Evolutionary conservation across 2,113 vertebrate genomes (phyloP).

Genomic region (Anoura caudifer): DNA sequence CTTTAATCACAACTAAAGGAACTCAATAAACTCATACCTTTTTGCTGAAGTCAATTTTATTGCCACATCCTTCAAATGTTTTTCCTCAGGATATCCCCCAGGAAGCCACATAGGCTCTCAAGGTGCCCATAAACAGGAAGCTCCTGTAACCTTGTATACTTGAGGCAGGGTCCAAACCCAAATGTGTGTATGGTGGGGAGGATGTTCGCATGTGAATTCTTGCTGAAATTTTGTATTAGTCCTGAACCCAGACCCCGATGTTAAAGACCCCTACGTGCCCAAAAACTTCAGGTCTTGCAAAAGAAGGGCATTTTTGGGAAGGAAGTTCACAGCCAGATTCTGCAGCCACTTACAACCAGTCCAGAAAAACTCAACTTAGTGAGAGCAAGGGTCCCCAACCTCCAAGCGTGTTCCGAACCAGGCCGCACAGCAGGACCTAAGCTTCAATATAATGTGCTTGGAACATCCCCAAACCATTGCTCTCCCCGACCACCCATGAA

Average conservation of each 20-base stretch:
- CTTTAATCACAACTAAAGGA: neutral
- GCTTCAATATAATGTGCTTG: too few relatives aligned
- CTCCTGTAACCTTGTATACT: neutral
- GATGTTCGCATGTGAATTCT: neutral
- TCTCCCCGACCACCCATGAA: too few relatives aligned
- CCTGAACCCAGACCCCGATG: neutral
- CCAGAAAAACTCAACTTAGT: neutral
- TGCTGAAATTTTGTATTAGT: neutral
- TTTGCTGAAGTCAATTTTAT: neutral
- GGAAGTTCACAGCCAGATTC: neutral
- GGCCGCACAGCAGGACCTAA: too few relatives aligned
- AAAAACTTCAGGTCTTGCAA: neutral
- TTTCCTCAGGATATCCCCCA: neutral
- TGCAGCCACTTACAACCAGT: neutral
- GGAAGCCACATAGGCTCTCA: neutral
- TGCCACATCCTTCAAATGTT: neutral
- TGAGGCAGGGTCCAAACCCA: neutral
- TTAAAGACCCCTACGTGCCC: neutral
- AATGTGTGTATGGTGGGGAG: too few relatives aligned
- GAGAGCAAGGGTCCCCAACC: too few relatives aligned
- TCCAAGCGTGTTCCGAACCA: too few relatives aligned
- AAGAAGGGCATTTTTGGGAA: neutral
- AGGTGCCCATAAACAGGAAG: neutral
- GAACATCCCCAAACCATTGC: too few relatives aligned
- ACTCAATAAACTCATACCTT: neutral